phyloP scores from a whole-genome alignment of 2,113 vertebrate species.

The Rhodinocichla rosea region DNA sequence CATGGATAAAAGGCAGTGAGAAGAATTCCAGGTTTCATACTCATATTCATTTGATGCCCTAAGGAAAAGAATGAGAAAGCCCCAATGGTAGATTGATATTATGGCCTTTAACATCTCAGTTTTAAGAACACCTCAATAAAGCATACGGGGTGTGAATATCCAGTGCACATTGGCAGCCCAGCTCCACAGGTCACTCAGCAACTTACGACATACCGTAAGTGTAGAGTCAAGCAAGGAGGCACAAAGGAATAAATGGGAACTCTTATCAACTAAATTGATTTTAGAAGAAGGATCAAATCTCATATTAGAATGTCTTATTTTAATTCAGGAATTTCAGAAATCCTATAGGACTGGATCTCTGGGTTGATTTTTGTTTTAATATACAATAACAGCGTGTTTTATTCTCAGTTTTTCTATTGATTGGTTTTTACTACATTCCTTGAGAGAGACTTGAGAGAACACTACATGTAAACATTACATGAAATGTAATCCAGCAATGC shows the following conservation, averaged over 20 bases:
- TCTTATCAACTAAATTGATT: neutral
- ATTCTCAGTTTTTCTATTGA: neutral
- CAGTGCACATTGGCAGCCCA: neutral
- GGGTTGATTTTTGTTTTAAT: neutral
- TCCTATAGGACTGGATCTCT: neutral
- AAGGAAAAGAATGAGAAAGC: neutral
- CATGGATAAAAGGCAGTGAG: neutral
- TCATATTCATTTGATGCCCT: neutral
- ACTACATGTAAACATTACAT: neutral
- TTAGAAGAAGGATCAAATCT: neutral
- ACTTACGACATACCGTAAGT: neutral
- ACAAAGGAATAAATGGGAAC: conserved; percentile 28
- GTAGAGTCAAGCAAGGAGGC: neutral
- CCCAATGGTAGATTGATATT: neutral
- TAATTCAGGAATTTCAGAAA: neutral
- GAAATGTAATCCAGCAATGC: neutral
- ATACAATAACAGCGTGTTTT: neutral
- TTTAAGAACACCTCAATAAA: neutral
- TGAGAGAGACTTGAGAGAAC: neutral
- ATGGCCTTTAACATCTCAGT: neutral
- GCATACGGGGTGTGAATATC: neutral
- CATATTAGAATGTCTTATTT: neutral
- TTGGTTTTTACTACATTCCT: neutral
- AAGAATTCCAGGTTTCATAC: neutral
- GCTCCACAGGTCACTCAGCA: neutral